Base-by-base conservation (phyloP, 1,140 invertebrate species). In the Oryzaephilus surinamensis region DNA sequence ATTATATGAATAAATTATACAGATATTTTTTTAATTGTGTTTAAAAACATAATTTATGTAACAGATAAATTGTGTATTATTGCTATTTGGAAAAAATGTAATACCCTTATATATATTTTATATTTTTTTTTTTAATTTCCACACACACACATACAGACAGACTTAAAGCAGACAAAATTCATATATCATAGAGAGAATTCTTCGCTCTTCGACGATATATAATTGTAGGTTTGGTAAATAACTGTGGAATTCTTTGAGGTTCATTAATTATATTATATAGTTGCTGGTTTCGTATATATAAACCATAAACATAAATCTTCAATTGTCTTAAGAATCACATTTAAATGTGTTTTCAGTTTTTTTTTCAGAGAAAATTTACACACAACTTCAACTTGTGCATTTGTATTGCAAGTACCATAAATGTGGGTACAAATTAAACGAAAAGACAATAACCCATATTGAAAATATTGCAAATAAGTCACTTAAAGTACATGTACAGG, bases 151-250 rank as follows among this genome's bases (percentile, higher is more conserved):
- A 14, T 37, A 23, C 16, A 37, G 23, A 27, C 35, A 29, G 23
- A 38, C 27, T 20, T 30, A 14, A 28, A 19, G 17, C 24, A 28
- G 36, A 36, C 34, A 21, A 43, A 33, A 43, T 43, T 38, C 41
- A 43, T 43, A 43, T 43, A 43, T 43, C 41, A 43, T 35, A 21
- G 17, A 12, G 14, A 40, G 38, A 32, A 40, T 32, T 38, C n/a
- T 40, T 40, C 16, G n/a, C n/a, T 23, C 24, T 33, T 40, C 38
- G 38, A 33, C 32, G 38, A 36, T 35, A 21, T 42, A 42, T 42
- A 42, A 42, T 42, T 42, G 41, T 28, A 30, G 41, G 41, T 42
- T 42, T 42, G 14, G 32, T 42, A 42, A 42, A 42, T 42, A 33
- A 42, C 32, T 5, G 23, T 30, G 32, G 41, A 42, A 42, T 36